phyloP scores from a whole-genome alignment of 2,888 invertebrate genomes.

The Blera fallax region DNA sequence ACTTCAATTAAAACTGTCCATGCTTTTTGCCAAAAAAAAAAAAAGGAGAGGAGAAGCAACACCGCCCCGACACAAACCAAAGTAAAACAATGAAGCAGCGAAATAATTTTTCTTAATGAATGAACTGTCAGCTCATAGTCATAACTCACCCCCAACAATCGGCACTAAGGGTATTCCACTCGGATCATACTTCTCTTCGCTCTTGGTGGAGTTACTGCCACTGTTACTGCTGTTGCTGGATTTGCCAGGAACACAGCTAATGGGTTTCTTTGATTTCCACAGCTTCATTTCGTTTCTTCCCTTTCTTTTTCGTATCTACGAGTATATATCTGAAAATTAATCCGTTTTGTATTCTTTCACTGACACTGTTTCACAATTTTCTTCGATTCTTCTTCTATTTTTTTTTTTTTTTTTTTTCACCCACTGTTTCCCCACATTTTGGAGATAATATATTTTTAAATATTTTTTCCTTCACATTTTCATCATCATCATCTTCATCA shows the following conservation, averaged over 20 bases:
- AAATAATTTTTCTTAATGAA: conserved; percentile 48
- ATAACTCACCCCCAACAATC: conserved; percentile 79
- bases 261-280: conserved; percentile 82
- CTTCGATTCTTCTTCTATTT: conserved; percentile 8
- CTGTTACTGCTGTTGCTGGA: conserved; percentile 73
- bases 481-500: conserved; percentile 21
- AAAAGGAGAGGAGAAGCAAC: background rate
- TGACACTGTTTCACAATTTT: conserved; percentile 65
- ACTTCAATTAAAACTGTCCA: conserved; percentile 62
- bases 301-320: conserved; percentile 12
- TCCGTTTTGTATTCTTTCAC: conserved; percentile 41
- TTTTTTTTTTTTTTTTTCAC: conserved; percentile 34
- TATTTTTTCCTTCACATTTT: conserved; percentile 53
- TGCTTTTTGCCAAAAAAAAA: conserved; percentile 33
- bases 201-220: conserved; percentile 75
- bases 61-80: background rate
- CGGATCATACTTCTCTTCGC: conserved; percentile 76
- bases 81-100: conserved; percentile 42
- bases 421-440: conserved; percentile 69
- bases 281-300: conserved; percentile 78
- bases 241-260: conserved; percentile 81
- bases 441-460: conserved; percentile 63
- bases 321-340: conserved; percentile 34
- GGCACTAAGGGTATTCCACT: conserved; percentile 79
- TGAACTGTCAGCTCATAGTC: conserved; percentile 29